Evolutionary conservation across 2,113 vertebrate species (phyloP), one percentile per base, ranked within the genome.

Genomic region (Azemiops feae): DNA sequence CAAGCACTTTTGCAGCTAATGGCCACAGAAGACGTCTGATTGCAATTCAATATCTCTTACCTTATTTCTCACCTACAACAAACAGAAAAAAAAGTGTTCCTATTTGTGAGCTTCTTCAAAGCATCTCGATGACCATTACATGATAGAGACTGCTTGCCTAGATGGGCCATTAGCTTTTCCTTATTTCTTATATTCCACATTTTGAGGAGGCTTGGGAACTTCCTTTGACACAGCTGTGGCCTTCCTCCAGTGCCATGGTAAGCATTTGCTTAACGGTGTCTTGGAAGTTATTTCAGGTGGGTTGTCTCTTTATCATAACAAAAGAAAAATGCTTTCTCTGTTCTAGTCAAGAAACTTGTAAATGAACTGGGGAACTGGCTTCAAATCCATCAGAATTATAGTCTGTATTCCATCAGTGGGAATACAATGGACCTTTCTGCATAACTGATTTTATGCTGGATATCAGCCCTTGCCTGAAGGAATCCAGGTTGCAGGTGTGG

Each of bases 381-480:
- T 81, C 64, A 60, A n/a, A 90, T 95, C 95, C 97, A 97, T 93
- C 91, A 58, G 92, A 88, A 53, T 94, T 96, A 96, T 94, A 93
- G 95, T 89, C 96, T 97, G 94, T 90, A 95, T 95, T 97, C 95
- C 96, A 95, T 96, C 96, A 97, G 95, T 91, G 64, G 50, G 92
- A 97, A 92, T 54, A 97, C 34, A 91, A 94, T 95, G 96, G 96
- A 91, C 91, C 87, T 96, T 94, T 95, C 96, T 96, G 94, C 93
- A 0, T 96, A 95, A 92, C 94, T 97, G 95, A 97, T 94, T 94
- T 92, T 93, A 39, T 94, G 90, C 96, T 97, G 96, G 96, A 95
- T 96, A 96, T 95, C 92, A 97, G 97, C 97, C 96, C 95, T 96
- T 92, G 55, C 94, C 93, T 96, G 94, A 88, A 96, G 96, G 96